phyloP scores from a whole-genome alignment of 2,797 vertebrate species.

The Pangasius djambal region DNA sequence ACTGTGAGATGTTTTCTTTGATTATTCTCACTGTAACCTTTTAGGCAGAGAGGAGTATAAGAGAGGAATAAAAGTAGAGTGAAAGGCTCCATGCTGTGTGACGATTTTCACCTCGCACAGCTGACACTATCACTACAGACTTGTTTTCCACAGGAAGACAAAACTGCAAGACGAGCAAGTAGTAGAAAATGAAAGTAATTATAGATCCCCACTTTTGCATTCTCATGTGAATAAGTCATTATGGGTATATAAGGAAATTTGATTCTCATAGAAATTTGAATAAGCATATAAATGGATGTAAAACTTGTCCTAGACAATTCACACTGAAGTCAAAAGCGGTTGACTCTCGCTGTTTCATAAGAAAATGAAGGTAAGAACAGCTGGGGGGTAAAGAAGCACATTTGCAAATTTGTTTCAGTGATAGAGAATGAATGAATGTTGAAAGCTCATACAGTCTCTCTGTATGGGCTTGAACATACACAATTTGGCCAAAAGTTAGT shows the following conservation, averaged over 20 bases:
- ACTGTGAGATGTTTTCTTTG: slow-evolving; percentile 37
- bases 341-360: neutral
- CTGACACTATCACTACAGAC: slow-evolving; percentile 15
- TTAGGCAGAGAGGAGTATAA: slow-evolving; percentile 41
- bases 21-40: slow-evolving; percentile 39
- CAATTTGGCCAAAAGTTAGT: neutral
- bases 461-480: neutral
- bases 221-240: neutral
- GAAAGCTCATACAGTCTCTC: neutral
- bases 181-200: slow-evolving; percentile 28
- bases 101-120: slow-evolving; percentile 39
- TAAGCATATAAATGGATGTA: neutral
- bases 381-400: neutral
- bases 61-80: slow-evolving; percentile 30
- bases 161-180: slow-evolving; percentile 16
- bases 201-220: neutral
- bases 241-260: neutral
- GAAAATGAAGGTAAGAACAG: neutral
- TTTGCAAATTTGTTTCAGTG: neutral
- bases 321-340: neutral
- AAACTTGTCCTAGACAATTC: neutral
- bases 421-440: neutral
- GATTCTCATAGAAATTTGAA: neutral
- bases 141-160: slow-evolving; percentile 30
- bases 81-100: slow-evolving; percentile 43